These are phyloP conservation scores for Scaptomyza polygonia DNA, from an alignment of 2,888 invertebrate species.

Conservation along the genomic window DNA sequence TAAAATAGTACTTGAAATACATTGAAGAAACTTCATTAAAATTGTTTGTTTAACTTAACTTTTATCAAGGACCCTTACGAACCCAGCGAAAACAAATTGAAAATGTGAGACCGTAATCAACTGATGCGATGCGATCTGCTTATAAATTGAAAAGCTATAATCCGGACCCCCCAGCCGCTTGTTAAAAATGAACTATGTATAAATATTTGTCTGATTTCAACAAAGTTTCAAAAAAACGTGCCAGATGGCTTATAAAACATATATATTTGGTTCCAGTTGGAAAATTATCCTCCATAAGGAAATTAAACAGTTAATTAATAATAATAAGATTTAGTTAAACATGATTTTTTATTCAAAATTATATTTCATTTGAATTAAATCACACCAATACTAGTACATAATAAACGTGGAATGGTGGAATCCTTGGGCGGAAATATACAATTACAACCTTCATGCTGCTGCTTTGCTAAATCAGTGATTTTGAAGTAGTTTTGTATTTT, in stretches of 20 bases:
- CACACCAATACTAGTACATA: background rate
- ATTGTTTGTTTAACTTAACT: slow-evolving; percentile 43
- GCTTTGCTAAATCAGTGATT: background rate
- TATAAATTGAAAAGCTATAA: background rate
- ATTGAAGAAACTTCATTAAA: slow-evolving; percentile 44
- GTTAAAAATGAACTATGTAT: background rate
- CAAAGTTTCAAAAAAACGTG: background rate
- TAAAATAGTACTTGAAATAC: slow-evolving; percentile 8
- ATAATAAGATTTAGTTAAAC: too few relatives aligned
- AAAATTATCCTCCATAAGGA: too few relatives aligned
- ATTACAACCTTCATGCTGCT: background rate
- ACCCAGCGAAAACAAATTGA: background rate
- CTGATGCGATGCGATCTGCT: background rate
- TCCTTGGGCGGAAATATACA: slow-evolving; percentile 1
- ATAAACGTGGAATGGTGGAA: background rate
- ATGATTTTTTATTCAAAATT: background rate
- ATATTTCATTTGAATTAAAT: background rate
- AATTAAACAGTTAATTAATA: too few relatives aligned
- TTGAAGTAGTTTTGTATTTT: background rate
- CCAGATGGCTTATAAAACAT: background rate
- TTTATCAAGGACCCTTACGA: slow-evolving; percentile 23
- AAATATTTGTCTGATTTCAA: background rate
- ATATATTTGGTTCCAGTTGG: too few relatives aligned
- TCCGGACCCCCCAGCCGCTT: background rate
- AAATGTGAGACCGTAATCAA: slow-evolving; percentile 6